Conservation (phyloP, 2,113 vertebrate species). For the Megatriorchis doriae region DNA sequence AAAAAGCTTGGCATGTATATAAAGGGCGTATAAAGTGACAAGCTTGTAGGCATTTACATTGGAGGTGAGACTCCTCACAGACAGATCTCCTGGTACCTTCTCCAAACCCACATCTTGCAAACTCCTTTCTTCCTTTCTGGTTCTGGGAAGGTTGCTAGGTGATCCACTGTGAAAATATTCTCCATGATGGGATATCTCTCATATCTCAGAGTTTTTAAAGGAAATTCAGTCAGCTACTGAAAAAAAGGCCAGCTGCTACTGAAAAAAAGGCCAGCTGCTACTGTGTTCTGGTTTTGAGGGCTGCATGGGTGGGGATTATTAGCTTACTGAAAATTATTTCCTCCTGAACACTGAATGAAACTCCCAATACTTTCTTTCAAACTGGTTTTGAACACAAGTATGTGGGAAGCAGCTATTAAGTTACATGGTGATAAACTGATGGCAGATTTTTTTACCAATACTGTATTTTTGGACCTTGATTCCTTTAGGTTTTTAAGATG, state of each 20-base stretch:
- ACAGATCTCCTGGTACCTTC: neutral
- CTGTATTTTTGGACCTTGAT: neutral
- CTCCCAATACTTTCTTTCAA: neutral
- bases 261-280: neutral
- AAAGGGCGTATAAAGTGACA: neutral
- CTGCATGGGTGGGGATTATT: neutral
- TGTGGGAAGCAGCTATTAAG: neutral
- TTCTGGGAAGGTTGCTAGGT: neutral
- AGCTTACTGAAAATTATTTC: neutral
- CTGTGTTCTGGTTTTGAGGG: neutral
- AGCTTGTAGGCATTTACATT: neutral
- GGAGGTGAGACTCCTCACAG: neutral
- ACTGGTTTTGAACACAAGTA: neutral
- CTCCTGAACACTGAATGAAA: neutral
- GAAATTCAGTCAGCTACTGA: neutral
- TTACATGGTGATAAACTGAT: neutral
- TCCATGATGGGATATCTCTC: neutral
- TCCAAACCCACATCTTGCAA: neutral
- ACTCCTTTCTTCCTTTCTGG: neutral
- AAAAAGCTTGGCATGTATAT: neutral
- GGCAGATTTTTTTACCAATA: neutral
- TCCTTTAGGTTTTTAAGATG: neutral
- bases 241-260: neutral
- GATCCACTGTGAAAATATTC: neutral
- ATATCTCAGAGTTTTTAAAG: neutral